Base-by-base conservation (phyloP, 2,797 vertebrate species). In the Nannoperca obscura region DNA sequence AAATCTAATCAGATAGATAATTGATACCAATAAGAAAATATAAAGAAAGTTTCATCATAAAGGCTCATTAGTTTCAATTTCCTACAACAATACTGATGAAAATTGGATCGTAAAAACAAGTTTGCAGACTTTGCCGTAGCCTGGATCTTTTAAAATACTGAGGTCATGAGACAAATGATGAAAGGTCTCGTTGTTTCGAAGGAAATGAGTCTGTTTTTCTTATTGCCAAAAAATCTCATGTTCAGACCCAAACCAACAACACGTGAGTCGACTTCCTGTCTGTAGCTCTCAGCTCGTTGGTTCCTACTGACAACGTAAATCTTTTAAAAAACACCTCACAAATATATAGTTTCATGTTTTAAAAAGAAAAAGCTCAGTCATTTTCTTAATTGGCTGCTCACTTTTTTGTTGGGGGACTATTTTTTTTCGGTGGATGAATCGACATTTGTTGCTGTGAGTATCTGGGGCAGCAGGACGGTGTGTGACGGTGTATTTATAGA, bases 41-140 rank as follows among this genome's bases (percentile, higher is more conserved):
- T 27, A 27, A 27, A 27, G 24, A 27, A 27, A 1, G 24, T 27
- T 27, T 27, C 24, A 15, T 42, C 4, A 14, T 13, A 4, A 4
- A 69, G 50, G 60, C 67, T 71, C 68, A n/a, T 64, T 58, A 5
- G 58, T 64, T 36, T 22, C 13, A 11, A 2, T 47, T 62, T 62
- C 40, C 19, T 17, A 47, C 11, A 55, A n/a, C 7, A 42, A 24
- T 20, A 27, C 20, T 27, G 54, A 60, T 71, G 2, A 49, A 58
- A 22, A 14, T 20, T 12, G 1, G 3, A 40, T 30, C 7, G 10
- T 14, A 9, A 17, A 9, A 22, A 46, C 0, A 46, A 0, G 15
- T 36, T 10, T 30, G 30, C 40, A 55, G 52, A 42, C 19, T 7
- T 34, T 9, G 4, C 3, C 0, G 36, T 2, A n/a, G 22, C 6